Percentiles rank a stretch among this genome's conserved stretches.
Evolutionary conservation across 2,113 vertebrate genomes (phyloP).

Genomic region (Oreochromis aureus): DNA sequence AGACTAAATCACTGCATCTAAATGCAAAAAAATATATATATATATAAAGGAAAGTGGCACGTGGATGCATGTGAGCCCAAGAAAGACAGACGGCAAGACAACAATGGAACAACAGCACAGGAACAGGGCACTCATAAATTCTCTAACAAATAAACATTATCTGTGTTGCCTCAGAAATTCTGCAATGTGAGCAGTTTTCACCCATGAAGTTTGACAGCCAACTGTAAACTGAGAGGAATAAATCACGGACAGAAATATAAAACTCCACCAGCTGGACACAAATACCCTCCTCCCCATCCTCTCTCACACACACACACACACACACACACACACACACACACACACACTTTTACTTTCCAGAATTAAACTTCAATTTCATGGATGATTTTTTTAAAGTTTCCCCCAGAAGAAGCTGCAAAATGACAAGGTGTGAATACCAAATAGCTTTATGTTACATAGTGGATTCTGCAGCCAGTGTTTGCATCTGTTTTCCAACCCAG

Average conservation of each 20-base stretch:
- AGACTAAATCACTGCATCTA: neutral
- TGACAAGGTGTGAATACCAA: constrained; percentile 26
- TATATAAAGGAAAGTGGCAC: neutral
- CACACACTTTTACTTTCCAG: neutral
- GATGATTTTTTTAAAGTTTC: constrained; percentile 10
- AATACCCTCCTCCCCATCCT: neutral
- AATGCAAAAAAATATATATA: neutral
- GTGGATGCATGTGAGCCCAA: neutral
- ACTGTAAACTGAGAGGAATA: constrained; percentile 41
- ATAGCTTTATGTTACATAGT: neutral
- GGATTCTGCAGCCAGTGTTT: neutral
- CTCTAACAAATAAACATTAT: constrained; percentile 34
- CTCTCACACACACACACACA: neutral
- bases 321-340: neutral
- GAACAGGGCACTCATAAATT: constrained; percentile 27
- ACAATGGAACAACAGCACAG: neutral
- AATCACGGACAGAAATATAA: constrained; percentile 32
- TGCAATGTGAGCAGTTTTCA: constrained; percentile 33
- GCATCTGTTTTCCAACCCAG: neutral
- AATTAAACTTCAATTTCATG: constrained; percentile 47
- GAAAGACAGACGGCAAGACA: neutral
- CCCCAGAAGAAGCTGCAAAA: neutral
- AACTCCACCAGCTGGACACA: constrained; percentile 37
- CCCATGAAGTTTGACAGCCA: constrained; percentile 44
- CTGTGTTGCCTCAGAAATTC: constrained; percentile 35